Base-by-base conservation (phyloP, 2,888 invertebrate genomes). In the Cynaeus angustus region DNA sequence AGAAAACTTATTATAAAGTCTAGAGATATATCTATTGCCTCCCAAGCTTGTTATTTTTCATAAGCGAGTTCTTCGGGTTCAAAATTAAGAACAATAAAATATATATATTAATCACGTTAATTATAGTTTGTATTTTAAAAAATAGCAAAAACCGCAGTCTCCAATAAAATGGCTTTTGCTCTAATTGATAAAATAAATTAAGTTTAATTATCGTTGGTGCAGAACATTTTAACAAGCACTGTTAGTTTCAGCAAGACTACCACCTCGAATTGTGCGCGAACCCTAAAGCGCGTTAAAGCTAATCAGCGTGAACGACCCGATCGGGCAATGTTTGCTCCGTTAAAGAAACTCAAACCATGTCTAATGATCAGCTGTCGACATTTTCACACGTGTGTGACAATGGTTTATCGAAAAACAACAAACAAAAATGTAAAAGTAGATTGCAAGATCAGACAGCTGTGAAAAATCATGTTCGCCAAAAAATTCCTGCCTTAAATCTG, bases 301-400 rank as follows among this genome's bases (percentile, higher is more conserved):
- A 82, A 82, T 82, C 82, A 80, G 80, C 82, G 81, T 82, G 79
- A 82, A 82, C 78, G 76, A 64, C 74, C 75, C 74, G 76, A 76
- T 74, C 76, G 72, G 72, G 75, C 74, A 76, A 69, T 75, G 74
- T 78, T 79, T 76, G 76, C 72, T 73, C 75, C 74, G 77, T 74
- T 75, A 79, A 82, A 81, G 80, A 81, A 81, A 81, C 74, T 75
- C 78, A 74, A 70, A 76, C 79, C 82, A 80, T 83, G 75, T 77
- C 83, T 82, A 83, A 83, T 81, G 80, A 82, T 81, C 83, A 83
- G 81, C 82, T 83, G 83, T 77, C 78, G 76, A 64, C 75, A 73
- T 79, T 80, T 79, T 79, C 80, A 80, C 78, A 77, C 77, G 71
- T 70, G 70, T 70, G 70, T 62, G 66, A 67, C 67, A 66, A 62